Conservation (phyloP, 2,113 vertebrate genomes). For the Phalacrocorax pelagicus region DNA sequence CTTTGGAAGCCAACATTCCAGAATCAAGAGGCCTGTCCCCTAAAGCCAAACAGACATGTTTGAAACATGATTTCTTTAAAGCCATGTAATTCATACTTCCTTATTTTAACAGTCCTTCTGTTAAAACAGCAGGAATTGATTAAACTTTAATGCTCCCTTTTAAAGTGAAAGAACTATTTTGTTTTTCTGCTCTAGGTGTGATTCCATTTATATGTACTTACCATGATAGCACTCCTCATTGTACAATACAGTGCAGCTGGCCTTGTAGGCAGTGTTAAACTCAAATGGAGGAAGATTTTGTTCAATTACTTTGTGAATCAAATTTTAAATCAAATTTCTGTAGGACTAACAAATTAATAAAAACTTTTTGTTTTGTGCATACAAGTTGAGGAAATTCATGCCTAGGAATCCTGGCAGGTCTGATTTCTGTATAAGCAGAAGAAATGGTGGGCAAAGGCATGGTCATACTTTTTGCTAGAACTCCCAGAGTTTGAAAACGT, state of each 20-base stretch:
- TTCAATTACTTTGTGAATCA: neutral
- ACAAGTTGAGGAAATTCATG: neutral
- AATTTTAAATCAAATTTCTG: neutral
- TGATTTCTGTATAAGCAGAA: neutral
- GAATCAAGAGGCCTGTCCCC: neutral
- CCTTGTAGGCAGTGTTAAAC: neutral
- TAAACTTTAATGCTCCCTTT: slow-evolving; percentile 28
- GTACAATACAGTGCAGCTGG: neutral
- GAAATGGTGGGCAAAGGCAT: neutral
- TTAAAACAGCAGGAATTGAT: slow-evolving; percentile 7
- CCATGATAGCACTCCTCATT: neutral
- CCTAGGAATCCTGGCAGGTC: neutral
- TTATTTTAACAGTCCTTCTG: neutral
- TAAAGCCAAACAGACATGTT: neutral
- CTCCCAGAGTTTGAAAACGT: neutral
- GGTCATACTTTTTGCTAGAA: neutral
- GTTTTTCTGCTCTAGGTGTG: neutral
- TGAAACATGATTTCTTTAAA: neutral
- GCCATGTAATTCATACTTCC: neutral
- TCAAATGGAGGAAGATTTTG: neutral
- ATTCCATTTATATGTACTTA: slow-evolving; percentile 33
- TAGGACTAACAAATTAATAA: neutral
- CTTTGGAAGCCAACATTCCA: neutral
- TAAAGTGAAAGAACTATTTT: slow-evolving; percentile 28
- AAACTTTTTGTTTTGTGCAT: neutral